Evolutionary conservation across 2,888 invertebrate species (phyloP).

Genomic region (Lacanobia wlatinum): DNA sequence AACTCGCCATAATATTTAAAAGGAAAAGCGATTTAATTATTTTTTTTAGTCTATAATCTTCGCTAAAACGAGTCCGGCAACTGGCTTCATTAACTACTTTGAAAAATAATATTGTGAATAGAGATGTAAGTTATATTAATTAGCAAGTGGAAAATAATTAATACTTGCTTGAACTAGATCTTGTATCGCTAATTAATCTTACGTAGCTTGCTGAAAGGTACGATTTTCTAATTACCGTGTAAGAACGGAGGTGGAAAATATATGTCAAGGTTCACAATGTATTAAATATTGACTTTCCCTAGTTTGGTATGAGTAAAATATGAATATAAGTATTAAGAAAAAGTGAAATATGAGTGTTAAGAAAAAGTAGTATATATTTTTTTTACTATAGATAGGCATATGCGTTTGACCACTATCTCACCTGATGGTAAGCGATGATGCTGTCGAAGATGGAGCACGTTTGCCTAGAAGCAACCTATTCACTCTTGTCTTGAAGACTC

Average conservation of each 20-base stretch:
- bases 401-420: no score
- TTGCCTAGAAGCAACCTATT: no score
- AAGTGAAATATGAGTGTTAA: no score
- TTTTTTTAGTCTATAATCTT: no score
- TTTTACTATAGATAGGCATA: no score
- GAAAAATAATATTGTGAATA: slow-evolving; percentile 13
- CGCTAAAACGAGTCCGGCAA: neutral
- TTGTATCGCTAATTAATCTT: slow-evolving; percentile 16
- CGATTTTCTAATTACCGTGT: neutral
- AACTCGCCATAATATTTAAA: no score
- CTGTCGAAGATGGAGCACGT: no score
- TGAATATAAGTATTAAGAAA: no score
- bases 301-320: neutral
- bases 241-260: neutral
- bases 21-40: no score
- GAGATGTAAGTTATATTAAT: slow-evolving; percentile 21
- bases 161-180: neutral
- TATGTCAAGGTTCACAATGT: neutral
- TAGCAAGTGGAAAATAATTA: neutral
- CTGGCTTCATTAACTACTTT: neutral
- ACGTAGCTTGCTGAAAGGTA: neutral
- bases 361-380: no score
- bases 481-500: no score
- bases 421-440: no score
- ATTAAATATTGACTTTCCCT: neutral